phyloP scores from a whole-genome alignment of 2,888 invertebrate genomes.

The Blastobasis lacticolella region DNA sequence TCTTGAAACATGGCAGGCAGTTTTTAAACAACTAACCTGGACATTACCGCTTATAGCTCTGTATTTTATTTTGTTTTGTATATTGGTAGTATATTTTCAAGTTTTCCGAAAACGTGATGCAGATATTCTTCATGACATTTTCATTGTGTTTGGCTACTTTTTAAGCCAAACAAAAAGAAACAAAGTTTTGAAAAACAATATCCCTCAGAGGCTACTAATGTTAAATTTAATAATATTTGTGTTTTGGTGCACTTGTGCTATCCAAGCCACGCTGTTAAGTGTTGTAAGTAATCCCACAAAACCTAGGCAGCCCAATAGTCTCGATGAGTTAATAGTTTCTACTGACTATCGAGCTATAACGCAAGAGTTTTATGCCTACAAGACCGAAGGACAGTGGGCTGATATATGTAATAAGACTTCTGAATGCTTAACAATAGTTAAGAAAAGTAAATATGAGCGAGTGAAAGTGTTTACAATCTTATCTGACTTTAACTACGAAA shows the following conservation, averaged over 20 bases:
- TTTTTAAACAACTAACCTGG: conserved; percentile 7
- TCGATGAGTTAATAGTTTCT: conserved; percentile 13
- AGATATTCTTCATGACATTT: conserved; percentile 19
- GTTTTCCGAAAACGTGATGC: conserved; percentile 14
- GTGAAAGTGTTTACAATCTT: conserved; percentile 18
- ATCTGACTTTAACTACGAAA: conserved; percentile 13
- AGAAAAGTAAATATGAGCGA: conserved; percentile 4
- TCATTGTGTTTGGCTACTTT: conserved; percentile 22
- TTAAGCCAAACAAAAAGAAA: conserved; percentile 19
- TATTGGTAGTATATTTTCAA: conserved; percentile 15
- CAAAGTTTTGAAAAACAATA: conserved; percentile 12
- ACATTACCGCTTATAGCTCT: not conserved
- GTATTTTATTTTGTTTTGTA: conserved; percentile 8
- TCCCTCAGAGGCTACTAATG: conserved; percentile 21
- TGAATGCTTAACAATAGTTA: conserved; percentile 23
- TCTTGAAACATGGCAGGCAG: conserved; percentile 12
- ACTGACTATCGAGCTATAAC: conserved; percentile 7
- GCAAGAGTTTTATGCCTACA: not conserved
- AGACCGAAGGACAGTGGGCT: too few species aligned
- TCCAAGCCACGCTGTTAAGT: conserved; percentile 27
- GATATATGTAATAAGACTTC: conserved; percentile 16
- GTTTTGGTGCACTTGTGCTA: conserved; percentile 24
- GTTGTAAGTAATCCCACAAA: conserved; percentile 24
- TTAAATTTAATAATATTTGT: conserved; percentile 21
- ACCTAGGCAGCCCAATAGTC: conserved; percentile 17